These are phyloP conservation scores for Eunapius fragilis DNA, from an alignment of 37 sponge, comb jelly and placozoan genomes.

Conservation along the genomic window DNA sequence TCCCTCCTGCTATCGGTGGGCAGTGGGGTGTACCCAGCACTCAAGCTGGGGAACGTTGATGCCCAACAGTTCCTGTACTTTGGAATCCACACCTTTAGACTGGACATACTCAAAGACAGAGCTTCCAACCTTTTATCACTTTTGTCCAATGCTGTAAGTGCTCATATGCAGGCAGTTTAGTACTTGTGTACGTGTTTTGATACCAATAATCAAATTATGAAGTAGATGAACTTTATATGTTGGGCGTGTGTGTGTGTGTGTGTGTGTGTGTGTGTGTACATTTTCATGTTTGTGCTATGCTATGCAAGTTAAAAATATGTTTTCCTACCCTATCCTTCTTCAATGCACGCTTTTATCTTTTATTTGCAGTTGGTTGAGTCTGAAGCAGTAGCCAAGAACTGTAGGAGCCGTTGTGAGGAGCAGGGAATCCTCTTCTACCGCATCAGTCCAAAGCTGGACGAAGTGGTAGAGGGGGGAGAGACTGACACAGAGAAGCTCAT, in stretches of 20 bases:
- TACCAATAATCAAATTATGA: too few relatives aligned
- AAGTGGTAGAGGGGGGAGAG: slow-evolving; percentile 40
- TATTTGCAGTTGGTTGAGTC: slow-evolving; percentile 45
- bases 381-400: slow-evolving; percentile 35
- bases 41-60: slow-evolving; percentile 10
- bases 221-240: too few relatives aligned
- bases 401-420: slow-evolving; percentile 20
- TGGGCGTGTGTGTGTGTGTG: too few relatives aligned
- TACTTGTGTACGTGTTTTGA: too few relatives aligned
- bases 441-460: slow-evolving; percentile 45
- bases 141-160: slow-evolving; percentile 13
- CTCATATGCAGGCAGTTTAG: background rate
- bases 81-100: background rate
- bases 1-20: slow-evolving; percentile 24
- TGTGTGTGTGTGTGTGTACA: too few relatives aligned
- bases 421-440: slow-evolving; percentile 50
- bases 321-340: too few relatives aligned
- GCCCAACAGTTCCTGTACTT: slow-evolving; percentile 8
- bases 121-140: slow-evolving; percentile 12
- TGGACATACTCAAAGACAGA: background rate
- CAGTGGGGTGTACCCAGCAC: slow-evolving; percentile 15
- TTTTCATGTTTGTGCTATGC: too few relatives aligned
- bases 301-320: too few relatives aligned
- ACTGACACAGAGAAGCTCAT: slow-evolving; percentile 45
- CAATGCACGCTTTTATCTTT: background rate